Evolutionary conservation across 2,797 vertebrate genomes (phyloP), one percentile per base, ranked within the genome.

Genomic region (Sebastes diaconus): DNA sequence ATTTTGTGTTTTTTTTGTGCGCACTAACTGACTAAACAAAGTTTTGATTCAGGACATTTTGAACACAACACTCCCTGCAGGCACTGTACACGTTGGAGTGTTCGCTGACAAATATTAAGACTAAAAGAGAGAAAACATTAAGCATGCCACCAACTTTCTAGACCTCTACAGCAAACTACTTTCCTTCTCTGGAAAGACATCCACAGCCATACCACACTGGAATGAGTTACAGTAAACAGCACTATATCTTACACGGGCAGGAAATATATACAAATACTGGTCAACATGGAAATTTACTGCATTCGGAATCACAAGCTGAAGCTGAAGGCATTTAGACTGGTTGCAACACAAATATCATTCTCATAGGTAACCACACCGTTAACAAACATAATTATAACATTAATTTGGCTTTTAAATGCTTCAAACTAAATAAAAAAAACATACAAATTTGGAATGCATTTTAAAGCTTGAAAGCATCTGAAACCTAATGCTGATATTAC

Each of bases 221-320:
- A 94, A 93, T 90, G 90, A 90, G 76, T 93, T 93, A 92, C 90
- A 95, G 92, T 94, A 92, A 92, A 93, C 79, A 90, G 90, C 92
- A 93, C 90, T 69, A 93, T 83, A 90, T 92, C 78, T 92, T 91
- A 92, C 84, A 91, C 2, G 66, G 88, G 89, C 81, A 61, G 54
- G 85, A 84, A 83, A 76, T 90, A 92, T 88, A 46, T 81, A 92
- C 88, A 93, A 77, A 87, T 63, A 88, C 77, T 69, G 83, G 75
- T 80, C 79, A 39, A 83, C 75, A 12, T 50, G 39, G 78, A 74
- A 6, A 29, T 34, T 83, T 87, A 91, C 91, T 91, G 92, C 90
- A 89, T 92, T 83, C 4, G 24, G 83, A 87, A 80, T 87, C 79
- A 87, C 80, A 66, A 85, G 87, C 81, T 69, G 77, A 90, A 84